phyloP scores from a whole-genome alignment of 2,113 vertebrate genomes.

The Caracal caracal region DNA sequence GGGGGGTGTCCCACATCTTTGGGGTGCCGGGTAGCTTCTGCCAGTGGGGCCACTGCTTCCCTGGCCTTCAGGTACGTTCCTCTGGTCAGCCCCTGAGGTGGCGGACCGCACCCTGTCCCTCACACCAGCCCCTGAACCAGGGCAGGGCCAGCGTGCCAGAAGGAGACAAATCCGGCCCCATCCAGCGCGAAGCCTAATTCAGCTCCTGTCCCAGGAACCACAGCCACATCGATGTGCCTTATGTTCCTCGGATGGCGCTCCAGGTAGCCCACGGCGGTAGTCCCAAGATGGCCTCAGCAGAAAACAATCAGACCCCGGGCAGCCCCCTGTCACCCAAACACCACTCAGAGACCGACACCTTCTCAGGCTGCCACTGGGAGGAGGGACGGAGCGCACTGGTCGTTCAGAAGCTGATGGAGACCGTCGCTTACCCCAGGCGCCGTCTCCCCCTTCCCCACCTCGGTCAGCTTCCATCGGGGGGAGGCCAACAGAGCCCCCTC shows the following conservation, averaged over 20 bases:
- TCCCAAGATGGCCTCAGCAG: not conserved
- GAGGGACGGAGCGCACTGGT: not conserved
- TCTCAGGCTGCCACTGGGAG: rapidly evolving
- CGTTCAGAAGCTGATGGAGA: not conserved
- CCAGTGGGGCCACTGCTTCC: not conserved
- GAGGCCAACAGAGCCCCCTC: too few species aligned
- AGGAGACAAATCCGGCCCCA: not conserved
- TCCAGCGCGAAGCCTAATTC: rapidly evolving
- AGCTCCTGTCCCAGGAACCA: not conserved
- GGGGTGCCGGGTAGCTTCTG: not conserved
- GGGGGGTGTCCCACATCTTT: not conserved
- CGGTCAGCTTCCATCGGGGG: rapidly evolving
- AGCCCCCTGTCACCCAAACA: not conserved
- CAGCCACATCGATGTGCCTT: not conserved
- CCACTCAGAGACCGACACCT: not conserved
- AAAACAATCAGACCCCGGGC: not conserved
- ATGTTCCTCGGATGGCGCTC: too few species aligned
- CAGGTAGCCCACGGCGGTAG: not conserved
- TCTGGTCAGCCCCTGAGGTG: not conserved
- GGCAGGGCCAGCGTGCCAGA: too few species aligned
- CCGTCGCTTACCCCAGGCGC: rapidly evolving
- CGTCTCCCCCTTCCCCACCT: not conserved
- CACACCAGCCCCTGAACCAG: not conserved
- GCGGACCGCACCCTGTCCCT: too few species aligned
- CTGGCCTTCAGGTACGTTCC: not conserved